Evolutionary conservation across 2,113 vertebrate genomes (phyloP).

Genomic region (Blennius ocellaris): DNA sequence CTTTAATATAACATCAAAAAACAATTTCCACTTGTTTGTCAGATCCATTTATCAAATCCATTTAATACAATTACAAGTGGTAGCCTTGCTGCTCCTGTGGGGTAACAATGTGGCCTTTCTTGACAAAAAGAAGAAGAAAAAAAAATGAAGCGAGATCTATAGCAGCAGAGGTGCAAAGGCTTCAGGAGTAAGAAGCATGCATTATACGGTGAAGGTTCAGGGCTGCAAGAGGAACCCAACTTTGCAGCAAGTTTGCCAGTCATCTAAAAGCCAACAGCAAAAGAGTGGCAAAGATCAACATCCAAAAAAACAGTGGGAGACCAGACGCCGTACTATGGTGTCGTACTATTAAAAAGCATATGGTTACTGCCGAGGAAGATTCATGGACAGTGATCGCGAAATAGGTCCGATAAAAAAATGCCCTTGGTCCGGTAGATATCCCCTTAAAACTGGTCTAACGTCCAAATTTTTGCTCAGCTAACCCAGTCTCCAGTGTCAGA

Average conservation of each 20-base stretch:
- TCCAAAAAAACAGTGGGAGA: slow-evolving; percentile 41
- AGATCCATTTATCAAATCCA: slow-evolving; percentile 87
- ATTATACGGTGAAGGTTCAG: slow-evolving; percentile 20
- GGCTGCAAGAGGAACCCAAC: slow-evolving; percentile 8
- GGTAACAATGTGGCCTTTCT: slow-evolving; percentile 41
- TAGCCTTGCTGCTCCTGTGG: slow-evolving; percentile 68
- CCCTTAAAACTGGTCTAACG: too few species aligned
- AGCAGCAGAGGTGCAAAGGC: slow-evolving; percentile 33
- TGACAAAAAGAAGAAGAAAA: slow-evolving; percentile 20
- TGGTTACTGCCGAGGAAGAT: slow-evolving; percentile 16
- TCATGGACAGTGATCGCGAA: too few species aligned
- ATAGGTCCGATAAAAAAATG: too few species aligned
- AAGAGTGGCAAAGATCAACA: slow-evolving; percentile 23
- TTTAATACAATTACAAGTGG: slow-evolving; percentile 85
- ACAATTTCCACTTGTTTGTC: slow-evolving; percentile 88
- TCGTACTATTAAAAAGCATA: slow-evolving; percentile 18
- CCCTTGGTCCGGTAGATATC: too few species aligned
- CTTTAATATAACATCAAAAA: slow-evolving; percentile 88
- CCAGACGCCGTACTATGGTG: slow-evolving; percentile 31
- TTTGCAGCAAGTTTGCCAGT: too few species aligned
- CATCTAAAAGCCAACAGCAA: slow-evolving; percentile 3
- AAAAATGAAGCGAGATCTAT: slow-evolving; percentile 56
- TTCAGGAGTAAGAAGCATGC: slow-evolving; percentile 34
- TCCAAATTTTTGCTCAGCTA: too few species aligned
- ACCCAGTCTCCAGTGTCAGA: too few species aligned